Evolutionary conservation across 2,113 vertebrate species (phyloP).

Genomic region (rabbit (Oryctolagus cuniculus)): DNA sequence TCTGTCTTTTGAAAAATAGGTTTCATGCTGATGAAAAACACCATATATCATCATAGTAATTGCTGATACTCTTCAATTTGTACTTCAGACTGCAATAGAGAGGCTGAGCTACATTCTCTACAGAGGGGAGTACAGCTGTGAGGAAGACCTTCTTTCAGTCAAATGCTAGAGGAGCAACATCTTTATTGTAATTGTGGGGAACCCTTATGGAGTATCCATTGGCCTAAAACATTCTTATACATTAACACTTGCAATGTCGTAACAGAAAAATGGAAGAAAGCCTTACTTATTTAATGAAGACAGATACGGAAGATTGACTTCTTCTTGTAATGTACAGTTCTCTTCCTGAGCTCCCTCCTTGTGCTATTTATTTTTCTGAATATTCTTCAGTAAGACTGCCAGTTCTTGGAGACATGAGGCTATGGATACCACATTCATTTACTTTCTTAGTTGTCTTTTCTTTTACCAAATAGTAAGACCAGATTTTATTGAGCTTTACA

Average conservation of each 20-base stretch:
- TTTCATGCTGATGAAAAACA: constrained; percentile 30
- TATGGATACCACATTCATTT: background rate
- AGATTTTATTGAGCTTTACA: background rate
- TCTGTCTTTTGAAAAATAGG: constrained; percentile 15
- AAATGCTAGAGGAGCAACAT: background rate
- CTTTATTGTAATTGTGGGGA: background rate
- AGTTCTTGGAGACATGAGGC: background rate
- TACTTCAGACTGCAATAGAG: background rate
- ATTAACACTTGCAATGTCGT: background rate
- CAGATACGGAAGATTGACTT: background rate
- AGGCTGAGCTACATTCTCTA: background rate
- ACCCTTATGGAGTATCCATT: background rate
- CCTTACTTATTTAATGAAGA: background rate
- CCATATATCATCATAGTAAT: background rate
- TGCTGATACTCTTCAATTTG: background rate
- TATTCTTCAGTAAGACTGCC: background rate
- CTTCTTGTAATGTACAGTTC: background rate
- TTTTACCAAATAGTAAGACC: background rate
- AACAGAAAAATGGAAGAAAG: background rate
- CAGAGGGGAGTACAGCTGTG: background rate
- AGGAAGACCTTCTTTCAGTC: background rate
- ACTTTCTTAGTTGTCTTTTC: background rate
- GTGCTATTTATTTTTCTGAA: background rate
- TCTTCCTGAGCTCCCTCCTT: background rate
- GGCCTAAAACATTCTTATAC: background rate